phyloP scores from a whole-genome alignment of 2,888 invertebrate genomes.

The Poecilus cupreus region DNA sequence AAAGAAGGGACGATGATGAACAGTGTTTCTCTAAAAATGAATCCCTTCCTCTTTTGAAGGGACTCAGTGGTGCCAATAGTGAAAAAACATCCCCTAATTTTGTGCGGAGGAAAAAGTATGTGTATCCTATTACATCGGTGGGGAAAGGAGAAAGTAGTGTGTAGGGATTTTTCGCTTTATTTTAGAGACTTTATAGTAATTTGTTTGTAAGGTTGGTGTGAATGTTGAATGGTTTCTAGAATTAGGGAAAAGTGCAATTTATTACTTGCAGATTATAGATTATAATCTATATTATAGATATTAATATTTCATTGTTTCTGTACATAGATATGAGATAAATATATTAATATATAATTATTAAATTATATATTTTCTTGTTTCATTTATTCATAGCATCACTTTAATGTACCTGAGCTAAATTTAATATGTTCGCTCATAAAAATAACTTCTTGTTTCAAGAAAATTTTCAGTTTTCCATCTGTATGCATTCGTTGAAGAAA shows the following conservation, averaged over 20 bases:
- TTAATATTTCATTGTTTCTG: constrained; percentile 53
- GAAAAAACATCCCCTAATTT: constrained; percentile 74
- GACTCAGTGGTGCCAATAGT: constrained; percentile 69
- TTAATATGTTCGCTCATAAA: too few relatives aligned
- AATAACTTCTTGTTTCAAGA: too few relatives aligned
- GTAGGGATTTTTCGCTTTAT: constrained; percentile 64
- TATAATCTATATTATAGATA: constrained; percentile 54
- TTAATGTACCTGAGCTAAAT: too few relatives aligned
- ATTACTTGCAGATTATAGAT: constrained; percentile 56
- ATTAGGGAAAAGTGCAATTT: constrained; percentile 58
- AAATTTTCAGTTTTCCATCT: too few relatives aligned
- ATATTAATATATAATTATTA: constrained; percentile 56
- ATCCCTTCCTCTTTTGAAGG: constrained; percentile 76
- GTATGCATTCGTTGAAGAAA: too few relatives aligned
- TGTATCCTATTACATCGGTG: constrained; percentile 76
- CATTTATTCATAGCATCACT: constrained; percentile 19
- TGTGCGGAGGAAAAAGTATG: constrained; percentile 78
- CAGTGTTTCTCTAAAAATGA: constrained; percentile 72
- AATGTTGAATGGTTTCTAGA: constrained; percentile 48
- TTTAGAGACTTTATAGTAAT: not conserved
- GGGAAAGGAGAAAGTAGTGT: constrained; percentile 76
- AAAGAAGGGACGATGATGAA: constrained; percentile 68
- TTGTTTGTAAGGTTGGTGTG: constrained; percentile 36
- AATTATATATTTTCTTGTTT: constrained; percentile 16
- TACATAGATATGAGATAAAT: constrained; percentile 52